phyloP scores from a whole-genome alignment of 2,113 vertebrate species.

The Monopterus albus region DNA sequence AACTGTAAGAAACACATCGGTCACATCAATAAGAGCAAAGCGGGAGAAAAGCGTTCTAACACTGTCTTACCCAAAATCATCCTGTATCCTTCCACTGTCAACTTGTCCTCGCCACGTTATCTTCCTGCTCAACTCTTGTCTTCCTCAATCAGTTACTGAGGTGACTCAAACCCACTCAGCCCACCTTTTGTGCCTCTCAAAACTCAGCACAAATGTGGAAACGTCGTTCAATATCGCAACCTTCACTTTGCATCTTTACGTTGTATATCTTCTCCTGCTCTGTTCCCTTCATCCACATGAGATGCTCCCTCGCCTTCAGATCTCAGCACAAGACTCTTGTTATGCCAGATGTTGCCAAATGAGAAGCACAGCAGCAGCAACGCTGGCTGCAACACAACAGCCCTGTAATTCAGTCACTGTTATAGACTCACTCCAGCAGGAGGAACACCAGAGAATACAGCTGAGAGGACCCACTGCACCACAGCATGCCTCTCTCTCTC shows the following conservation, averaged over 20 bases:
- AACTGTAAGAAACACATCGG: slow-evolving; percentile 16
- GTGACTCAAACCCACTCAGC: slow-evolving; percentile 36
- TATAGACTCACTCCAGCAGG: slow-evolving; percentile 62
- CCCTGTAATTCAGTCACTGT: slow-evolving; percentile 74
- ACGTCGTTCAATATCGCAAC: slow-evolving; percentile 46
- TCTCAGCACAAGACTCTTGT: slow-evolving; percentile 21
- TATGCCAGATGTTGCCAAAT: slow-evolving; percentile 58
- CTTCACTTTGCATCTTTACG: slow-evolving; percentile 50
- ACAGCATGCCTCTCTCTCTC: slow-evolving; percentile 55
- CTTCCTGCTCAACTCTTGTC: slow-evolving; percentile 39
- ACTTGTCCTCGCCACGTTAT: slow-evolving; percentile 50
- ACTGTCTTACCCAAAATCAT: slow-evolving; percentile 78
- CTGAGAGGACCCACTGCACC: slow-evolving; percentile 74
- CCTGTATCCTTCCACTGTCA: slow-evolving; percentile 69
- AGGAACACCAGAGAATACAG: slow-evolving; percentile 57
- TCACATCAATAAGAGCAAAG: slow-evolving; percentile 4
- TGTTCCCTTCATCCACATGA: slow-evolving; percentile 29
- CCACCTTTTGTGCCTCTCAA: slow-evolving; percentile 43
- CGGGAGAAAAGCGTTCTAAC: slow-evolving; percentile 1
- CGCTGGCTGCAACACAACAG: slow-evolving; percentile 50
- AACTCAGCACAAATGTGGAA: slow-evolving; percentile 43
- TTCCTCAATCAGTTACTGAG: slow-evolving; percentile 38
- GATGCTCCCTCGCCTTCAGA: slow-evolving; percentile 38
- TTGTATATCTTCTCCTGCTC: slow-evolving; percentile 5
- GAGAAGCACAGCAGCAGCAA: slow-evolving; percentile 45